Evolutionary conservation across 2,113 vertebrate species (phyloP), one percentile per base, ranked within the genome.

Genomic region (Edolisoma coerulescens): DNA sequence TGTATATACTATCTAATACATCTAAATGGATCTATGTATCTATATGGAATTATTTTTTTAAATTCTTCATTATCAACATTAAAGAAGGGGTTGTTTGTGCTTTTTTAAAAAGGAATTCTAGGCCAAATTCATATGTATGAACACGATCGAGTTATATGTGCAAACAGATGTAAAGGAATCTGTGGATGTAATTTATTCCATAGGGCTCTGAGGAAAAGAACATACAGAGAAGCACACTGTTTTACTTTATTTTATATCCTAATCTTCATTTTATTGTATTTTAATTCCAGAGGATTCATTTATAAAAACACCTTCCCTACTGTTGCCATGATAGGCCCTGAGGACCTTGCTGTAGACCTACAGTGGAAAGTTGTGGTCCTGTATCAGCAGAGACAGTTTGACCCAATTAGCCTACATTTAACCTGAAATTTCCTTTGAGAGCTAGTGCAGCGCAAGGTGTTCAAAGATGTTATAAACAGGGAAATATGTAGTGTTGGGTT

Each of bases 401-500:
- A 63, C 24, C 21, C 11, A 23, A n/a, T 39, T 47, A 79, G 15
- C 27, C 27, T 22, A 10, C 32, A 41, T 80, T 65, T 57, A 85
- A 39, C 67, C 70, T 78, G 32, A 63, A 47, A 67, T 89, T 74
- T 77, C 47, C 26, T 13, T 9, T 32, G 33, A 54, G 42, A 91
- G 22, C 24, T 39, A 47, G 18, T 12, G 50, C 33, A 13, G 3
- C 42, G 35, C 28, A 10, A 52, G 17, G 12, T 60, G 35, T 32
- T 70, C 71, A 52, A 32, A 82, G 44, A 11, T 88, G 59, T 42
- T 85, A 17, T 32, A 63, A 75, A 18, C 1, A 59, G 12, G 4
- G 1, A 39, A 76, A 57, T 13, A 9, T 1, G 1, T 0, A 3
- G 21, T 2, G 1, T 3, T 0, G 0, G 71, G 18, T 19, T 44